Percentiles rank a stretch among this genome's conserved stretches.
Evolutionary conservation across 2,113 vertebrate species (phyloP).

Genomic region (Hippocampus guttulatus): DNA sequence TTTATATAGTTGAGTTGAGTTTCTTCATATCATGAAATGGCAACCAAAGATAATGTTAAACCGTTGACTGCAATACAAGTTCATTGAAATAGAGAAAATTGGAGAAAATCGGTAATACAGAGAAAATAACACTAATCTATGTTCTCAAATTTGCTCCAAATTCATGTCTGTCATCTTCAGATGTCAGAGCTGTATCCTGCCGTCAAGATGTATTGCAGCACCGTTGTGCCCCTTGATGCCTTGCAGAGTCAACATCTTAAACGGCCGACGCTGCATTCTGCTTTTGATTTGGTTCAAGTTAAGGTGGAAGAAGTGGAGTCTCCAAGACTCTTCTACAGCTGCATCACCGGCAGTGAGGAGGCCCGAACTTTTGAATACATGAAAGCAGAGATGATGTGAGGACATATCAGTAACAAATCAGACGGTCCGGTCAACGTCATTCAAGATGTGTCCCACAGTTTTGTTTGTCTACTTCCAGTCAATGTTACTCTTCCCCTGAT

Average conservation of each 20-base stretch:
- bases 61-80: not conserved
- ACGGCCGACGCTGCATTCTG: conserved; percentile 61
- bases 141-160: not conserved
- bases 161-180: conserved; percentile 35
- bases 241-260: conserved; percentile 71
- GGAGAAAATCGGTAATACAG: not conserved
- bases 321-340: conserved; percentile 84
- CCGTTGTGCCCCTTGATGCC: conserved; percentile 80
- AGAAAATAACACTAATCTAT: not conserved
- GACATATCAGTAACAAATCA: not conserved
- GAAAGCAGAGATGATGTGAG: conserved; percentile 92
- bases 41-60: not conserved
- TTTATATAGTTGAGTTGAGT: no score
- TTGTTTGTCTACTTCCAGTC: conserved; percentile 59
- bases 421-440: not conserved
- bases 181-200: conserved; percentile 44
- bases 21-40: not conserved
- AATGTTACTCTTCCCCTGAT: conserved; percentile 78
- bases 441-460: no score
- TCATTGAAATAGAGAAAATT: not conserved
- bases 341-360: conserved; percentile 69
- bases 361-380: conserved; percentile 77
- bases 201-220: conserved; percentile 18
- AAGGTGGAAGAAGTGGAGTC: conserved; percentile 78
- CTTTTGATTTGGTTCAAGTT: conserved; percentile 72